A percentile compares a stretch with the other conserved stretches of the same genome.
Conservation (phyloP, 1,140 invertebrate genomes). For the Harlomillsia oculata region DNA sequence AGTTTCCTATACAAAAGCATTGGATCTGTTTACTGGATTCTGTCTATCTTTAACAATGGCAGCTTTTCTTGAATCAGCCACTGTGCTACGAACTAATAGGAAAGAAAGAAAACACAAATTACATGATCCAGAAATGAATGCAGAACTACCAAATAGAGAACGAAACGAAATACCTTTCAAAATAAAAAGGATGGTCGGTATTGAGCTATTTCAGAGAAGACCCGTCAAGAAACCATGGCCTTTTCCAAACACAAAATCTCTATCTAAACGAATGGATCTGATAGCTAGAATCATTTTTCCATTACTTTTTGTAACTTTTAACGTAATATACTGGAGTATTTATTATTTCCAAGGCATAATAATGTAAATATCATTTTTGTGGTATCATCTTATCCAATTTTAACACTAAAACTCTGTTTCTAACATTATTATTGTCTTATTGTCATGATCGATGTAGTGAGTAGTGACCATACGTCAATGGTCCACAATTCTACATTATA, state of each 20-base stretch:
- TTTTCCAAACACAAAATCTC: too few species aligned
- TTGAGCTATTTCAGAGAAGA: neutral
- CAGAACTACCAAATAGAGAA: neutral
- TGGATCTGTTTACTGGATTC: constrained; percentile 50
- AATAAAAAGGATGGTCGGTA: neutral
- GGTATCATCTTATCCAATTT: too few species aligned
- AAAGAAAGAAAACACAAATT: constrained; percentile 47
- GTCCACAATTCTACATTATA: too few species aligned
- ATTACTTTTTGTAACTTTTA: neutral
- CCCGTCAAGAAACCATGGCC: too few species aligned
- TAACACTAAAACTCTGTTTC: too few species aligned
- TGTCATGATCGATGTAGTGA: too few species aligned
- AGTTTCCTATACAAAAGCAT: constrained; percentile 42
- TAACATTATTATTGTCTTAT: too few species aligned
- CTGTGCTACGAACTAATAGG: too few species aligned
- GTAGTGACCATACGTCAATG: too few species aligned
- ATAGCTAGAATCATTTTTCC: neutral
- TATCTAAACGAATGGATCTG: constrained; percentile 11
- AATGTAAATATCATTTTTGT: too few species aligned
- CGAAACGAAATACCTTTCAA: neutral
- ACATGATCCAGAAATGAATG: neutral
- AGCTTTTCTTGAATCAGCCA: constrained; percentile 74
- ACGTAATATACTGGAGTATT: neutral
- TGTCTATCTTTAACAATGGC: constrained; percentile 72
- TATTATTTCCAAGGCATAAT: too few species aligned